Evolutionary conservation across 2,797 vertebrate species (phyloP).

Genomic region (Dromococcyx pavoninus): DNA sequence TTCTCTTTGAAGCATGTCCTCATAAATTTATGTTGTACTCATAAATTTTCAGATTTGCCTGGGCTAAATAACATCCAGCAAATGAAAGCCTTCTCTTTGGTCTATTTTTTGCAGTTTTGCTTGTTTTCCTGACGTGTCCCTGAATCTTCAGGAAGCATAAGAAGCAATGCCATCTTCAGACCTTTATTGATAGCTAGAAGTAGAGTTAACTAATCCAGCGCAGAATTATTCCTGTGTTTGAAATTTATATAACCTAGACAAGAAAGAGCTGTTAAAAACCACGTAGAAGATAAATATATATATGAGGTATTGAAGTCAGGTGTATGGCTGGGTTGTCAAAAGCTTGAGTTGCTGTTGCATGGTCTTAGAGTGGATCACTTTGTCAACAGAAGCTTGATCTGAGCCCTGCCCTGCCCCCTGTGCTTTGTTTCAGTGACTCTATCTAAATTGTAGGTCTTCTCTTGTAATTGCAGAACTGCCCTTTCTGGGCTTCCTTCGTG

Average conservation of each 20-base stretch:
- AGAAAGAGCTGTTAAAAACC: background rate
- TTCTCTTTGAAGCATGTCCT: no score
- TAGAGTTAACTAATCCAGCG: background rate
- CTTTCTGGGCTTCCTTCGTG: background rate
- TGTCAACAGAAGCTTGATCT: background rate
- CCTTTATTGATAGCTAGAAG: background rate
- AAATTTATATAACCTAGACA: background rate
- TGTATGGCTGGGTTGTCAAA: background rate
- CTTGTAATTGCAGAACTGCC: background rate
- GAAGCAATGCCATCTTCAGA: background rate
- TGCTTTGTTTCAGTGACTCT: background rate
- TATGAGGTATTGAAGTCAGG: background rate
- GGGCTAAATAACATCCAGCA: background rate
- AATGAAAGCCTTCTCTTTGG: background rate
- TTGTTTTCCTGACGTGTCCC: background rate
- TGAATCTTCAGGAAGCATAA: background rate
- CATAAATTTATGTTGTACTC: no score
- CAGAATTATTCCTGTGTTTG: background rate
- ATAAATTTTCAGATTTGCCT: background rate
- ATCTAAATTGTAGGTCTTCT: background rate
- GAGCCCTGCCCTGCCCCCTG: background rate
- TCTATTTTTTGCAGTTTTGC: background rate
- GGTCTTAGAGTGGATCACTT: background rate
- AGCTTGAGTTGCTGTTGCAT: background rate
- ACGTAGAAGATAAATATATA: background rate